Conservation (phyloP, 2,797 vertebrate species). For the Sebastes trivittatus region DNA sequence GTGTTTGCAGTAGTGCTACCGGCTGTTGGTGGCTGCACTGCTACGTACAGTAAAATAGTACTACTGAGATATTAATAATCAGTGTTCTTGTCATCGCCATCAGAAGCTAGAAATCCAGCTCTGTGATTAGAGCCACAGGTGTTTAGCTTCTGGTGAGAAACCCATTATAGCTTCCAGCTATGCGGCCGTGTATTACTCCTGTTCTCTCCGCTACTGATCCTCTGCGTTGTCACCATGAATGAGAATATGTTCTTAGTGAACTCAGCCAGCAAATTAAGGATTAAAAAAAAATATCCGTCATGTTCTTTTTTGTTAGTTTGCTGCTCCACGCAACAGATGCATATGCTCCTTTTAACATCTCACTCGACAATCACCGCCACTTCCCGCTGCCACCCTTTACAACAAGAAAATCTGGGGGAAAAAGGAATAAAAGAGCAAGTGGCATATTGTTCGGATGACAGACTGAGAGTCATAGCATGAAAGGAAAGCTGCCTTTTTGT, state of each 20-base stretch:
- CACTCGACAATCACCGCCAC: constrained; percentile 14
- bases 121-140: constrained; percentile 66
- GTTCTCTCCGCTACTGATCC: constrained; percentile 53
- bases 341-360: constrained; percentile 39
- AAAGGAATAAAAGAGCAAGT: constrained; percentile 31
- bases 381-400: neutral
- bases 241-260: constrained; percentile 70
- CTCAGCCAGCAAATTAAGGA: constrained; percentile 72
- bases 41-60: constrained; percentile 20
- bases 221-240: constrained; percentile 57
- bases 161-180: constrained; percentile 49
- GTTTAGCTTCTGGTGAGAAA: constrained; percentile 46
- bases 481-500: constrained; percentile 62
- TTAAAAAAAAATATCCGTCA: constrained; percentile 52
- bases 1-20: constrained; percentile 22
- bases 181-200: constrained; percentile 21
- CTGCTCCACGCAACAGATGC: constrained; percentile 38
- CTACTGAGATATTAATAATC: constrained; percentile 42
- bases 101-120: constrained; percentile 23
- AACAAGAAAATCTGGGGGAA: neutral
- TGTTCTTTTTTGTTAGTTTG: constrained; percentile 50
- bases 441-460: constrained; percentile 56
- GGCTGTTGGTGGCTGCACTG: constrained; percentile 16
- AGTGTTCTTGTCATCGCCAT: constrained; percentile 15
- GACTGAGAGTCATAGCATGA: constrained; percentile 50